Conservation (phyloP, 2,797 vertebrate species). For the Anomalospiza imberbis region DNA sequence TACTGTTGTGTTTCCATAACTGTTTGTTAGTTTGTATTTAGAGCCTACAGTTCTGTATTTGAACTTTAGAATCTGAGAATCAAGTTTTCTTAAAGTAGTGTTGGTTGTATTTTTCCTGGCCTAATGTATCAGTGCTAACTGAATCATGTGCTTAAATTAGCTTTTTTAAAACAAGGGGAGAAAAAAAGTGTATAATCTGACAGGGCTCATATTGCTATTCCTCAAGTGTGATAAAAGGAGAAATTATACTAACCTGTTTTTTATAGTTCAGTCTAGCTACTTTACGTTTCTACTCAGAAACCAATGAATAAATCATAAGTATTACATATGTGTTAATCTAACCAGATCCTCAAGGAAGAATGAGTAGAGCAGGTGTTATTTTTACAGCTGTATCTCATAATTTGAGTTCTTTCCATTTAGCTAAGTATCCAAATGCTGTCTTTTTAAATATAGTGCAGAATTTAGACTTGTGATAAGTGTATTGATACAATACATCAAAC, state of each 20-base stretch:
- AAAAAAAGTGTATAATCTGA: neutral
- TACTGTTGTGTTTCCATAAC: neutral
- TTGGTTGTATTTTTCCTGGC: neutral
- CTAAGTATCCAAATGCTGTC: neutral
- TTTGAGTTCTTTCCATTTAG: conserved; percentile 38
- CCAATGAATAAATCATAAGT: conserved; percentile 49
- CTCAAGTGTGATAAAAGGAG: neutral
- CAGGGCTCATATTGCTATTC: neutral
- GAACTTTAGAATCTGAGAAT: neutral
- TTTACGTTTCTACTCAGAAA: conserved; percentile 18
- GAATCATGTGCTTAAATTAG: conserved; percentile 15
- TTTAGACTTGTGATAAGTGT: neutral
- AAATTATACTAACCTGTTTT: conserved; percentile 34
- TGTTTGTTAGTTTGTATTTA: neutral
- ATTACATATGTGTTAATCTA: conserved; percentile 49
- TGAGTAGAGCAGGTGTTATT: conserved; percentile 46
- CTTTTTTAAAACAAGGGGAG: neutral
- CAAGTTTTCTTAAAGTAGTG: neutral
- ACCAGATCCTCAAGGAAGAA: conserved; percentile 23
- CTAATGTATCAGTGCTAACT: neutral
- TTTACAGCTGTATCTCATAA: conserved; percentile 48
- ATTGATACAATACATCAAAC: neutral
- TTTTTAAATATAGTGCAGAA: conserved; percentile 21
- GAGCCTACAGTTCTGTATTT: neutral
- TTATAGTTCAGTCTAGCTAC: conserved; percentile 44